phyloP scores from a whole-genome alignment of 2,797 vertebrate genomes.

The Pelodytes ibericus region DNA sequence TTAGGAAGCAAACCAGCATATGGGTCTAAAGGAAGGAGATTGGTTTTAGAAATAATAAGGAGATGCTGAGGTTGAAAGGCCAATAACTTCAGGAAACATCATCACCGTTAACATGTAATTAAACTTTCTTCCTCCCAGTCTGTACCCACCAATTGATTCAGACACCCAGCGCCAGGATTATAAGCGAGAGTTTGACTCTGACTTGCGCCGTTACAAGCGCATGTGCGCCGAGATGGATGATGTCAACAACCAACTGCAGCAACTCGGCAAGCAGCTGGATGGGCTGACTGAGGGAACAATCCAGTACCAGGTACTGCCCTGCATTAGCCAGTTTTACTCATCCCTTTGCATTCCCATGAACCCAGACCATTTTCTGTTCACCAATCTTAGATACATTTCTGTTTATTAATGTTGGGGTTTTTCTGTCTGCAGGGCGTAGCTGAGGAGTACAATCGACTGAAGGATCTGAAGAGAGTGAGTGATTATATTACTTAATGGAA shows the following conservation, averaged over 20 bases:
- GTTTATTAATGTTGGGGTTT: not conserved
- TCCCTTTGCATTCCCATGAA: not conserved
- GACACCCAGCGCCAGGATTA: slow-evolving; percentile 74
- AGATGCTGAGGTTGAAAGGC: too few relatives aligned
- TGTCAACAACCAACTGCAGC: slow-evolving; percentile 77
- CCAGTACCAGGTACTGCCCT: slow-evolving; percentile 76
- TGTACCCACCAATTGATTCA: slow-evolving; percentile 78
- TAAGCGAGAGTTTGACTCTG: slow-evolving; percentile 78
- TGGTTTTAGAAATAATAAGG: too few relatives aligned
- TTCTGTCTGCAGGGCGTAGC: slow-evolving; percentile 73
- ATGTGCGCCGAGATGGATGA: slow-evolving; percentile 81
- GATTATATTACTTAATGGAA: not conserved
- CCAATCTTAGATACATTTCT: not conserved
- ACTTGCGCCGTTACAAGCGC: slow-evolving; percentile 76
- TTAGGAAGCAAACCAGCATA: too few relatives aligned
- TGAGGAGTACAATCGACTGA: slow-evolving; percentile 83
- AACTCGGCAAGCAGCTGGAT: slow-evolving; percentile 79
- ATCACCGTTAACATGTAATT: not conserved
- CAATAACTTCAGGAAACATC: too few relatives aligned
- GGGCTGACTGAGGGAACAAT: slow-evolving; percentile 67
- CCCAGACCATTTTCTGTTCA: not conserved
- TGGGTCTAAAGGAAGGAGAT: too few relatives aligned
- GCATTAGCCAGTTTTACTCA: too few relatives aligned
- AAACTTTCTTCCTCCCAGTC: slow-evolving; percentile 61
- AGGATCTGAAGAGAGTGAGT: slow-evolving; percentile 80